Evolutionary conservation across 2,888 invertebrate species (phyloP).

Genomic region (Meiosimyza platycephala): DNA sequence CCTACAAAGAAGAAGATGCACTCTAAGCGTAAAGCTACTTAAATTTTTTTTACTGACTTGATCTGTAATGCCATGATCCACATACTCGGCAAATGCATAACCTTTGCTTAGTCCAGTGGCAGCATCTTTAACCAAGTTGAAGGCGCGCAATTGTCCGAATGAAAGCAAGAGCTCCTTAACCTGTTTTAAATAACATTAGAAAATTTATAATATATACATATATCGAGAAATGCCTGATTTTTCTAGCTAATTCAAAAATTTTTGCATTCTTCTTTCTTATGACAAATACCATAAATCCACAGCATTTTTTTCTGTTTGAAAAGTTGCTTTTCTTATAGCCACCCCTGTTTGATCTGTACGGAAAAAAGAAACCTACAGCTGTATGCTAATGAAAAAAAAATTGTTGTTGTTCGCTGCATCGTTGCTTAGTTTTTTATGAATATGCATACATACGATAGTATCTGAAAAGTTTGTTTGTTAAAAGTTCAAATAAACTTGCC

Average conservation of each 20-base stretch:
- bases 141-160: conserved; percentile 96
- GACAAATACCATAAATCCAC: conserved; percentile 14
- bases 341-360: conserved; percentile 3
- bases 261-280: conserved; percentile 9
- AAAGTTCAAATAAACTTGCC: conserved; percentile 31
- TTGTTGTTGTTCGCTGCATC: conserved; percentile 30
- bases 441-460: not conserved
- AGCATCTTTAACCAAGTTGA: conserved; percentile 98
- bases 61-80: conserved; percentile 96
- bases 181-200: conserved; percentile 68
- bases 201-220: not conserved
- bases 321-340: conserved; percentile 35
- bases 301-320: conserved; percentile 21
- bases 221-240: not conserved
- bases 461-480: conserved; percentile 34
- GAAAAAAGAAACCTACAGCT: conserved; percentile 26
- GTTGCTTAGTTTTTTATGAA: conserved; percentile 24
- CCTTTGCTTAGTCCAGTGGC: conserved; percentile 97
- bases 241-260: conserved; percentile 8
- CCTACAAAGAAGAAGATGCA: conserved; percentile 70
- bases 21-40: not conserved
- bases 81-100: conserved; percentile 98
- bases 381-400: conserved; percentile 23
- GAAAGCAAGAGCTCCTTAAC: conserved; percentile 98
- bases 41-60: conserved; percentile 74